Percentiles rank a stretch among this genome's conserved stretches.
Conservation (phyloP, 2,888 invertebrate species). For the Xestia rhomboidea region DNA sequence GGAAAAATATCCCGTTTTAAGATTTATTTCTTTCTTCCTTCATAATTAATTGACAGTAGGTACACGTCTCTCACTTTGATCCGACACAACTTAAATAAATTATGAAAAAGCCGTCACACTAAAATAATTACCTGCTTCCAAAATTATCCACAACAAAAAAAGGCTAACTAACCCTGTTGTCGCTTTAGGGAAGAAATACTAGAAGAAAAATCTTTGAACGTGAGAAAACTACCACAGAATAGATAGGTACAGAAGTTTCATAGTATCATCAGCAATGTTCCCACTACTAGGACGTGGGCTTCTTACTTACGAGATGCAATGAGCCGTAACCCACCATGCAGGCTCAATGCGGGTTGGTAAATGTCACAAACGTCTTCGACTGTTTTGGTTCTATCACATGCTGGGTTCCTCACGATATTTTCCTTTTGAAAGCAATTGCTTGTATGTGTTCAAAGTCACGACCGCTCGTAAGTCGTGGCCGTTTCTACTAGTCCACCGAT, state of each 20-base stretch:
- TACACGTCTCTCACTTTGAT: neutral
- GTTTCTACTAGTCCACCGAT: neutral
- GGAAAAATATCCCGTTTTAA: neutral
- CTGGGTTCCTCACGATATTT: neutral
- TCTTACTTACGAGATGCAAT: neutral
- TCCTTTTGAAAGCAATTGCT: neutral
- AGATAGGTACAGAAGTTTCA: neutral
- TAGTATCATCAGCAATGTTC: neutral
- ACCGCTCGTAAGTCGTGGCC: neutral
- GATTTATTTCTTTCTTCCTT: neutral
- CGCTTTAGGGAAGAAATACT: constrained; percentile 3
- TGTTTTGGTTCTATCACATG: neutral
- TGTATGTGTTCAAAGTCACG: no score
- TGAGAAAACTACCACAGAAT: neutral
- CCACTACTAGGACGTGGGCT: neutral
- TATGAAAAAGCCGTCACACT: neutral
- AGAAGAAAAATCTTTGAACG: constrained; percentile 4
- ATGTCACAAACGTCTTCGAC: neutral
- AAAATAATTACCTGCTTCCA: constrained; percentile 12
- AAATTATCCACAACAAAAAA: constrained; percentile 20
- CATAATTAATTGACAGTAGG: constrained; percentile 9
- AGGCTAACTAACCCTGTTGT: neutral
- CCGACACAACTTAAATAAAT: constrained; percentile 10
- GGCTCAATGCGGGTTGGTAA: neutral
- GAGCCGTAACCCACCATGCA: neutral